These are phyloP conservation scores for Drosophila birchii DNA, from an alignment of 2,888 invertebrate genomes.

Conservation along the genomic window DNA sequence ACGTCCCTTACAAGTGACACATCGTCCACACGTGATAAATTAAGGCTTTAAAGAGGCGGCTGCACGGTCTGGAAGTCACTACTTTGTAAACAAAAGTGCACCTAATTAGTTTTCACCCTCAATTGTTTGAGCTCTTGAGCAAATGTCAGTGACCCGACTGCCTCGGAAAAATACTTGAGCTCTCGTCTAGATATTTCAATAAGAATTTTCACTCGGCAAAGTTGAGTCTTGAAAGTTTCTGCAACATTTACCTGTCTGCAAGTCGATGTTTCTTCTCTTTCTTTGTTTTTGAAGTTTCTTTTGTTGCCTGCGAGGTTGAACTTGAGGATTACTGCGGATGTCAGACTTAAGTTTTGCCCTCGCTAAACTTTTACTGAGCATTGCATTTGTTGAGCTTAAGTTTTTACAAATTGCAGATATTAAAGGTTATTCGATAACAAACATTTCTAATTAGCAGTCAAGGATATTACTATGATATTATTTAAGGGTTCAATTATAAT, in stretches of 20 bases:
- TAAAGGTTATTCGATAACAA: not conserved
- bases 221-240: constrained; percentile 22
- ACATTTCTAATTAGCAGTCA: not conserved
- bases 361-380: constrained; percentile 4
- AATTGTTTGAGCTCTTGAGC: not conserved
- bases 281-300: constrained; percentile 11
- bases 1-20: constrained; percentile 1
- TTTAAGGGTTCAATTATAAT: not conserved
- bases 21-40: constrained; percentile 3
- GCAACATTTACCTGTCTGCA: constrained; percentile 22
- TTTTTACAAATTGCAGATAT: not conserved
- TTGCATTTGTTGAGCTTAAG: not conserved
- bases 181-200: constrained; percentile 18
- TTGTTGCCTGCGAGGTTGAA: not conserved
- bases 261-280: not conserved
- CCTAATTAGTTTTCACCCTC: constrained; percentile 11
- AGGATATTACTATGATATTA: not conserved
- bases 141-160: constrained; percentile 21
- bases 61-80: not conserved
- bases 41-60: constrained; percentile 1
- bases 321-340: constrained; percentile 22
- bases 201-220: constrained; percentile 11
- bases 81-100: constrained; percentile 1
- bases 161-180: constrained; percentile 6
- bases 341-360: constrained; percentile 6